Base-by-base conservation (phyloP, 2,113 vertebrate species). In the Phoxinus phoxinus region DNA sequence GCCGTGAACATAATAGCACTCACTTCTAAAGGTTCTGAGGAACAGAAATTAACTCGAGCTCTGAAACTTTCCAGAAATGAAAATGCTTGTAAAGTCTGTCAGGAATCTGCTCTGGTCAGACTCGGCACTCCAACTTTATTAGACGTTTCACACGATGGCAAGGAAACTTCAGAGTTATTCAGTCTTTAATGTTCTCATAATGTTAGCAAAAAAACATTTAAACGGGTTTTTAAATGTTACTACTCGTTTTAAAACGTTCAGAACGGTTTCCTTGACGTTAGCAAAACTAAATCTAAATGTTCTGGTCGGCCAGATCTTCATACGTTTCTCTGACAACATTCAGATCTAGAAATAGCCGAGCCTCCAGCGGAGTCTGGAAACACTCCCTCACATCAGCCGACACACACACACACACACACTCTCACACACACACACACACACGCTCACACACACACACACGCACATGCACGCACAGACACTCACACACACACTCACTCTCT, bases 1-100 rank as follows among this genome's bases (percentile, higher is more conserved):
- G 81, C 87, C 73, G 84, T 86, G 75, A 85, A 81, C 84, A 25
- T 21, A 56, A 56, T 56, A 56, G 19, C 3, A 2, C 21, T 56
- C 53, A 56, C 19, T 56, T 21, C 6, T 1, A 21, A 8, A 21
- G 53, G 19, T 7, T 56, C 25, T 0, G 72, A 51, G 25, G 6
- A 75, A 15, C 41, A 27, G 6, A 75, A 27, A 27, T 74, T 8
- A 74, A 13, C 35, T 41, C 69, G 3, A 8, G 17, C 41, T 46
- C 72, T 7, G 17, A 69, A 71, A 37, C 6, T 19, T 4, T 21
- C 17, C 19, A 21, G 11, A 37, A 69, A 35, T 69, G 65, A 21
- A 69, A 69, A 69, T 9, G 30, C 32, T 35, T 37, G 67, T 37
- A 2, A 67, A 67, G 63, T 35, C 13, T 51, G 35, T 32, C 63